Base-by-base conservation (phyloP, 2,113 vertebrate genomes). In the Tinamus guttatus region DNA sequence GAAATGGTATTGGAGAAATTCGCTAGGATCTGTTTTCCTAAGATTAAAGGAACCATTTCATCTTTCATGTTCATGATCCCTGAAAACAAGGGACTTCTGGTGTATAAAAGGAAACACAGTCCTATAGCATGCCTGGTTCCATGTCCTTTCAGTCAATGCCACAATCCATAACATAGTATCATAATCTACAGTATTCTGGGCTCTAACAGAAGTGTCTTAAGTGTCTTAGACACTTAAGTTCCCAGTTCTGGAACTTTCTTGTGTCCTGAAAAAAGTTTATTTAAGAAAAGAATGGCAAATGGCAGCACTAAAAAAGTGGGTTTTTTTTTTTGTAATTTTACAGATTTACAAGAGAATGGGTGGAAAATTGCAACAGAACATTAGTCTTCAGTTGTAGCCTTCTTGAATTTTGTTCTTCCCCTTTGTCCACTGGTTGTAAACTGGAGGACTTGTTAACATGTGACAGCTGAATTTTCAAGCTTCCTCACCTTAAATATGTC, bases 381-480 rank as follows among this genome's bases (percentile, higher is more conserved):
- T 65, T 90, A 89, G 89, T 92, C 34, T 81, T 90, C 69, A 89
- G 32, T 27, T 75, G 11, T 67, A 74, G 60, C 27, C 0, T 0
- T 89, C 38, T 73, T 90, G 77, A 81, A 70, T 87, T 78, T 74
- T 88, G 9, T 52, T 71, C 30, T 56, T 75, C 65, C 27, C 8
- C 70, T 79, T 76, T 84, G 51, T 94, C 54, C 30, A 70, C 41
- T 79, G 65, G 10, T 2, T 45, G 67, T 79, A 62, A 83, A 76
- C 28, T 67, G 52, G 63, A 94, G 30, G 64, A 93, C n/a, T 81
- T 90, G 80, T 32, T 90, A 96, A 91, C 40, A 93, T 94, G 70
- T 49, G 77, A 94, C 91, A 92, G 84, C 63, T 81, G 85, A 74
- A 12, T 77, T 89, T 92, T 87, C 75, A 75, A 59, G 71, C 54